These are phyloP conservation scores for Chironomus striatipennis DNA, from an alignment of 1,140 invertebrate genomes.

Conservation along the genomic window DNA sequence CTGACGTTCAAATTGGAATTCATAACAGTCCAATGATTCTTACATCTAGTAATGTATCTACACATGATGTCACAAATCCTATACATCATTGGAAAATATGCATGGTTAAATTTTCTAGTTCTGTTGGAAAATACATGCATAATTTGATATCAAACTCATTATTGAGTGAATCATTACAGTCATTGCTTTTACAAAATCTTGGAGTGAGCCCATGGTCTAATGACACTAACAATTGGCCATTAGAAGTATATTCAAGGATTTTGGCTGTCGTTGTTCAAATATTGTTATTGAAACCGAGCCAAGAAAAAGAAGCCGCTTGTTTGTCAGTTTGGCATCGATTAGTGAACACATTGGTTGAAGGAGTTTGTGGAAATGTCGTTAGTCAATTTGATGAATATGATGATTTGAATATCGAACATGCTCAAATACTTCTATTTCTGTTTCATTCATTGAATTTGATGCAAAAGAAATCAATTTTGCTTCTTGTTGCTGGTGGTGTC, in stretches of 20 bases:
- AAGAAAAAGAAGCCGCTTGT: slow-evolving; percentile 79
- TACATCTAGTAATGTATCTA: slow-evolving; percentile 28
- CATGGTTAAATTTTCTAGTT: slow-evolving; percentile 39
- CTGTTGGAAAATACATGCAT: slow-evolving; percentile 38
- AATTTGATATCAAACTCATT: slow-evolving; percentile 67
- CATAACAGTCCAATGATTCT: slow-evolving; percentile 25
- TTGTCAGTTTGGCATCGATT: slow-evolving; percentile 85
- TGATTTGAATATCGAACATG: slow-evolving; percentile 93
- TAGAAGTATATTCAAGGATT: slow-evolving; percentile 77
- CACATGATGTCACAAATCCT: slow-evolving; percentile 24
- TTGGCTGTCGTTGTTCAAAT: slow-evolving; percentile 66
- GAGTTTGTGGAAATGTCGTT: slow-evolving; percentile 44
- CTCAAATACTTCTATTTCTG: slow-evolving; percentile 83
- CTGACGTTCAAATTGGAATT: slow-evolving; percentile 46
- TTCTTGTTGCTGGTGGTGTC: slow-evolving; percentile 62
- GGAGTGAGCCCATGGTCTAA: slow-evolving; percentile 64
- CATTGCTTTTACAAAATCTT: slow-evolving; percentile 62
- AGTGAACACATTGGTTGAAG: slow-evolving; percentile 76
- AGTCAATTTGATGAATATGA: slow-evolving; percentile 32
- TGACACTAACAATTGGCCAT: slow-evolving; percentile 59
- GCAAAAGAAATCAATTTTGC: slow-evolving; percentile 92
- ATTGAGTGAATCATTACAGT: slow-evolving; percentile 58
- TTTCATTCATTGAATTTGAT: slow-evolving; percentile 91
- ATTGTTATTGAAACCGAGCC: slow-evolving; percentile 67
- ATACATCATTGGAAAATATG: slow-evolving; percentile 35